Evolutionary conservation across 2,113 vertebrate species (phyloP).

Genomic region (Drymodes brunneopygia): DNA sequence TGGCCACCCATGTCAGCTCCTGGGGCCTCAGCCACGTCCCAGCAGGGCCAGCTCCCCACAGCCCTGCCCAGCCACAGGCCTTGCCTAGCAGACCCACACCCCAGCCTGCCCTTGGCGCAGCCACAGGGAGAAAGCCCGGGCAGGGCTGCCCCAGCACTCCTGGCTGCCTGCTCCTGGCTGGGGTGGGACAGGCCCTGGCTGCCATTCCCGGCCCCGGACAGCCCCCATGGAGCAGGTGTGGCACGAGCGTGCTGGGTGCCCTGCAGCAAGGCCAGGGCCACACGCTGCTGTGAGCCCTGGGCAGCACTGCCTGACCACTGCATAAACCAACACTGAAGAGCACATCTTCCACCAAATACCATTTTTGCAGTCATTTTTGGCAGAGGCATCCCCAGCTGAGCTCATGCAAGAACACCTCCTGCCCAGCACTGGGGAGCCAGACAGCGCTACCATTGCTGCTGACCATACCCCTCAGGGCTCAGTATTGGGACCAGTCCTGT

Average conservation of each 20-base stretch:
- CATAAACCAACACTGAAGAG: neutral
- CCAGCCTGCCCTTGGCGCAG: neutral
- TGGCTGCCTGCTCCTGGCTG: neutral
- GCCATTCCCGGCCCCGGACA: neutral
- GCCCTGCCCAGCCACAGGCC: neutral
- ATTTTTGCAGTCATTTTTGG: neutral
- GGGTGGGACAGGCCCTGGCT: neutral
- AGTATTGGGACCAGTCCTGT: neutral
- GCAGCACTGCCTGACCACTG: neutral
- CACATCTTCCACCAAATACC: neutral
- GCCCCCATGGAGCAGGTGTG: accelerated
- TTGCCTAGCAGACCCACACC: neutral
- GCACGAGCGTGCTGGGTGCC: accelerated
- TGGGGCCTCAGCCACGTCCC: neutral
- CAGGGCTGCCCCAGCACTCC: neutral
- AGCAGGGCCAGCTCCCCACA: neutral
- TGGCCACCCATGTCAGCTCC: accelerated
- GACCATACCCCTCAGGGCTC: neutral
- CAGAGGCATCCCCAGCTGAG: neutral
- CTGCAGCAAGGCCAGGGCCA: neutral
- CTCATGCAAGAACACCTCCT: neutral
- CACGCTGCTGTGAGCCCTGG: accelerated
- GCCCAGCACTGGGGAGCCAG: accelerated
- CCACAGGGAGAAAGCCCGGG: neutral
- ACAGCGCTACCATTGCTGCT: neutral